Percentiles rank a stretch among this genome's conserved stretches.
These are phyloP conservation scores for Gymnorhina tibicen DNA, from an alignment of 2,113 vertebrate species.

Conservation along the genomic window DNA sequence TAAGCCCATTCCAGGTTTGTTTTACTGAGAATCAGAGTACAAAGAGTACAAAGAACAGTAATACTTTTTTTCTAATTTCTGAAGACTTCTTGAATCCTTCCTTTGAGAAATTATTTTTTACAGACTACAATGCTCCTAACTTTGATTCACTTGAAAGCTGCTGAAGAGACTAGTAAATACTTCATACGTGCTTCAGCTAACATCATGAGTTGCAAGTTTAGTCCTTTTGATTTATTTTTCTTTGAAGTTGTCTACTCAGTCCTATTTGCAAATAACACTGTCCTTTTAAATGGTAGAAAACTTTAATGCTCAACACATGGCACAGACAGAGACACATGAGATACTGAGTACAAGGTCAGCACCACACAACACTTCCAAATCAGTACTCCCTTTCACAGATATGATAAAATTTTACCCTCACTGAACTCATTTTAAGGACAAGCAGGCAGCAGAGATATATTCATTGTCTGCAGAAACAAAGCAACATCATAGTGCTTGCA, in stretches of 20 bases:
- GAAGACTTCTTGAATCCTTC: neutral
- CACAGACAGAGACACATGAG: neutral
- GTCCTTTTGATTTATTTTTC: neutral
- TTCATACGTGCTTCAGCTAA: neutral
- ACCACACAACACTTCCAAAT: neutral
- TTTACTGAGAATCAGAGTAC: neutral
- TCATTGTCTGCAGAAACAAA: neutral
- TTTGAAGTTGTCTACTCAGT: neutral
- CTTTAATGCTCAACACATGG: neutral
- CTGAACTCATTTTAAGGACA: neutral
- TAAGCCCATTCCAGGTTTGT: neutral
- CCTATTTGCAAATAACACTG: neutral
- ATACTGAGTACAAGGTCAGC: neutral
- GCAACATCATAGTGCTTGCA: neutral
- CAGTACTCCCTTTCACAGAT: neutral
- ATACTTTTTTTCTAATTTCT: neutral
- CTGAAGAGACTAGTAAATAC: neutral
- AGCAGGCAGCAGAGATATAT: neutral
- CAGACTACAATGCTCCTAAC: neutral
- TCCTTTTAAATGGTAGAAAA: neutral
- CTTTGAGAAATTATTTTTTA: neutral
- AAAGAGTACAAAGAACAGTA: neutral
- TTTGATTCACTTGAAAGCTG: neutral
- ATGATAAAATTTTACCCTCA: neutral
- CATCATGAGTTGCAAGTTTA: neutral